Evolutionary conservation across 30 jellyfish, hydroid and myxozoan genomes (phyloP).

Genomic region (Clytia hemisphaerica): DNA sequence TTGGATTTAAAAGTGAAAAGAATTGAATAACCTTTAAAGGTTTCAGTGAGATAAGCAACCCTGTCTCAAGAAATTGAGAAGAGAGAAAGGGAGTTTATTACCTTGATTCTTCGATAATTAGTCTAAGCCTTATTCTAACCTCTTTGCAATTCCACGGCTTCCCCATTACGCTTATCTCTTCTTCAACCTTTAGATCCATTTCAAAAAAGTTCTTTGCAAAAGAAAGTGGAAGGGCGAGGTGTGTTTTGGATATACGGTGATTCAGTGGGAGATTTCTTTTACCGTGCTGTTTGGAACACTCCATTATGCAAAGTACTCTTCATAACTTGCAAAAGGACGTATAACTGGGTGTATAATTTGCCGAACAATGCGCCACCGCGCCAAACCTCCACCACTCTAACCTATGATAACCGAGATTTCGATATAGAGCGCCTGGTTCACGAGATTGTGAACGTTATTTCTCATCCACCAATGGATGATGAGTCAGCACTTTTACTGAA

Average conservation of each 20-base stretch:
- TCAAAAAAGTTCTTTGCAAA: neutral
- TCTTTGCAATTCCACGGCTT: no score
- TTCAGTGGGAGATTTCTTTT: slow-evolving; percentile 88
- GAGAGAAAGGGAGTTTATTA: no score
- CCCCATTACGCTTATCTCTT: no score
- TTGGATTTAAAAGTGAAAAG: no score
- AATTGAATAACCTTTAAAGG: no score
- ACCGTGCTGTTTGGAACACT: slow-evolving; percentile 49
- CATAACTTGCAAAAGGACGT: slow-evolving; percentile 69
- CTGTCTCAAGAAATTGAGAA: no score
- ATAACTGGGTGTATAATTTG: slow-evolving; percentile 84
- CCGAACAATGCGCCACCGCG: slow-evolving; percentile 55
- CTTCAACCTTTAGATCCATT: slow-evolving; percentile 25
- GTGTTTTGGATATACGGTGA: slow-evolving; percentile 95
- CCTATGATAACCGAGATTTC: slow-evolving; percentile 70
- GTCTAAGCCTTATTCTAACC: no score
- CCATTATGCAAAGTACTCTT: slow-evolving; percentile 60
- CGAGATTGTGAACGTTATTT: slow-evolving; percentile 60
- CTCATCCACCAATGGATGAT: slow-evolving; percentile 54
- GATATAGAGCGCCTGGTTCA: slow-evolving; percentile 56
- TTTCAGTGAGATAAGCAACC: no score
- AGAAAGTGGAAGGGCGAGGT: slow-evolving; percentile 39
- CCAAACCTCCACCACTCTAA: slow-evolving; percentile 55
- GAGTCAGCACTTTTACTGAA: slow-evolving; percentile 66
- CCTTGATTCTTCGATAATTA: no score